Evolutionary conservation across 2,113 vertebrate genomes (phyloP), one percentile per base, ranked within the genome.

Genomic region (Jaculus jaculus): DNA sequence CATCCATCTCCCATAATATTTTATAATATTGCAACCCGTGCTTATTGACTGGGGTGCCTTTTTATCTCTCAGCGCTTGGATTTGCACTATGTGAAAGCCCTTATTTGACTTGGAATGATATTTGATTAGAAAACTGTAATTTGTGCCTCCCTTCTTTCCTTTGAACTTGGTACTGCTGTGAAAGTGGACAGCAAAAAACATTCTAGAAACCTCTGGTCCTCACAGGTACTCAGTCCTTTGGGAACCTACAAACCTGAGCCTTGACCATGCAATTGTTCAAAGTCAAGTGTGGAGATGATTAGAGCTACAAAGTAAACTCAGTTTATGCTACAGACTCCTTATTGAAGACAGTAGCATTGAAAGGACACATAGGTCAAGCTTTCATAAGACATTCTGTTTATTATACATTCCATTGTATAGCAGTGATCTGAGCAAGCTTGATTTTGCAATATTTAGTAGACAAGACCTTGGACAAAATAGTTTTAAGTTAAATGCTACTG

Each of bases 11-110:
- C 5, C 16, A 8, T 28, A 81, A 20, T 39, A 20, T 73, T 68
- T 92, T 86, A 26, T 37, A 81, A 17, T 69, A 54, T 83, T 68
- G 24, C 60, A 32, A 69, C 68, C 30, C 86, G 60, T 65, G 32
- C 26, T 90, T 88, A 90, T 71, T 84, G 30, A 91, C 28, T 39
- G 32, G 51, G 9, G 7, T 39, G 54, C 7, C 66, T 75, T 88
- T 96, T 89, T 9, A 72, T 72, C 39, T 54, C 66, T 87, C 23
- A 89, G 37, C 58, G 79, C 86, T 82, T 83, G 24, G 30, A 86
- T 51, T 71, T 51, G 88, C 42, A 85, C 18, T 60, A 51, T 24
- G 4, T 90, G 61, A 93, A 30, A 30, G 16, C 28, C 54, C 47
- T 60, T 74, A 51, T 13, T 17, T 86, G 71, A 74, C 61, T 80